These are phyloP conservation scores for Bovichtus variegatus DNA, from an alignment of 2,797 vertebrate genomes.

Conservation along the genomic window DNA sequence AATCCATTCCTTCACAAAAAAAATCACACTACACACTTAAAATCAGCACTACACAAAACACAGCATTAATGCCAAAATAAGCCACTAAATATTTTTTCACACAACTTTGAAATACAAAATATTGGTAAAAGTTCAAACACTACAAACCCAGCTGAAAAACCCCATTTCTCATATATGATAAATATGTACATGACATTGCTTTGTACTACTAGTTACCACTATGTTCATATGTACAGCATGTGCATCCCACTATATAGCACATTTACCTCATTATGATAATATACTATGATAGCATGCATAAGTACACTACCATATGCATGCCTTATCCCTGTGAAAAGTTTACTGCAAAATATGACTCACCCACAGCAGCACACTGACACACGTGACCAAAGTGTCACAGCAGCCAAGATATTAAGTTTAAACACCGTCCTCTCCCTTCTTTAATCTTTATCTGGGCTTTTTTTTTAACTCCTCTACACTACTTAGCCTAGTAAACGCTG, in stretches of 20 bases:
- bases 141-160: constrained; percentile 49
- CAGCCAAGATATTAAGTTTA: constrained; percentile 17
- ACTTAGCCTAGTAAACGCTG: constrained; percentile 5
- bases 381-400: constrained; percentile 33
- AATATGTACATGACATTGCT: constrained; percentile 58
- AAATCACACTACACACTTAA: constrained; percentile 44
- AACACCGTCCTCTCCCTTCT: not conserved
- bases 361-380: constrained; percentile 40
- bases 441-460: constrained; percentile 23
- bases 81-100: constrained; percentile 37
- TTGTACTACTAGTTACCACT: constrained; percentile 71
- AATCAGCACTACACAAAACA: constrained; percentile 54
- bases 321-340: constrained; percentile 63
- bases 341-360: constrained; percentile 38
- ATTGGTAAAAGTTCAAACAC: constrained; percentile 33
- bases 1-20: constrained; percentile 45
- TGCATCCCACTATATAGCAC: constrained; percentile 74
- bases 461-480: constrained; percentile 12
- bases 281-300: constrained; percentile 65
- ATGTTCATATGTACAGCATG: constrained; percentile 78
- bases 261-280: constrained; percentile 74
- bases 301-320: constrained; percentile 51
- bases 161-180: constrained; percentile 41
- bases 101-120: constrained; percentile 48
- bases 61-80: constrained; percentile 41